phyloP scores from a whole-genome alignment of 2,797 vertebrate species.

The Cephalopachus bancanus region DNA sequence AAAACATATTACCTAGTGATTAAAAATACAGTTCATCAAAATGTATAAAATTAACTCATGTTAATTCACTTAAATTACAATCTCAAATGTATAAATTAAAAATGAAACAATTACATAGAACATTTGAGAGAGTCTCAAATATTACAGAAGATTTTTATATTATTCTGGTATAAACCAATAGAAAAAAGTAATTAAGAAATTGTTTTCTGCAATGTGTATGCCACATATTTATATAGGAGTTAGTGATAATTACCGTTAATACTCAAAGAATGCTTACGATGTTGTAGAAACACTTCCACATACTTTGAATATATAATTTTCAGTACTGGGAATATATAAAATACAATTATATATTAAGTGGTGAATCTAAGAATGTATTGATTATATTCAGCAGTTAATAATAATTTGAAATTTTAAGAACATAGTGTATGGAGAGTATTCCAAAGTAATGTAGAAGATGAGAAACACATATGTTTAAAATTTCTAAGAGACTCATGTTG shows the following conservation, averaged over 20 bases:
- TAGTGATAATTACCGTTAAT: neutral
- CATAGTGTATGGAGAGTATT: no score
- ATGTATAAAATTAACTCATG: neutral
- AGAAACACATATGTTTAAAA: no score
- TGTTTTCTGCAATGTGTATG: neutral
- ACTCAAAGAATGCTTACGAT: neutral
- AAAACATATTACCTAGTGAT: neutral
- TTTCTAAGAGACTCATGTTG: no score
- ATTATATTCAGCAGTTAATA: no score
- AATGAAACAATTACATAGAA: neutral
- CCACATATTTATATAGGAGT: neutral
- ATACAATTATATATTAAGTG: no score
- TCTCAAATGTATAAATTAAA: neutral
- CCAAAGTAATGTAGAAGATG: no score
- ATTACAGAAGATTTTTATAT: neutral
- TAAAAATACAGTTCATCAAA: neutral
- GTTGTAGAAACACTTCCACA: neutral
- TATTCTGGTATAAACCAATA: neutral
- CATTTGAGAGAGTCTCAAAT: neutral
- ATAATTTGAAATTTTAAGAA: no score
- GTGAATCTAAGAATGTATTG: no score
- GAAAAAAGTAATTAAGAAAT: neutral
- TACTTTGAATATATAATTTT: neutral
- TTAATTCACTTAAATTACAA: neutral
- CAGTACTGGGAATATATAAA: no score